Evolutionary conservation across 2,113 vertebrate species (phyloP).

Genomic region (Empidonax traillii): DNA sequence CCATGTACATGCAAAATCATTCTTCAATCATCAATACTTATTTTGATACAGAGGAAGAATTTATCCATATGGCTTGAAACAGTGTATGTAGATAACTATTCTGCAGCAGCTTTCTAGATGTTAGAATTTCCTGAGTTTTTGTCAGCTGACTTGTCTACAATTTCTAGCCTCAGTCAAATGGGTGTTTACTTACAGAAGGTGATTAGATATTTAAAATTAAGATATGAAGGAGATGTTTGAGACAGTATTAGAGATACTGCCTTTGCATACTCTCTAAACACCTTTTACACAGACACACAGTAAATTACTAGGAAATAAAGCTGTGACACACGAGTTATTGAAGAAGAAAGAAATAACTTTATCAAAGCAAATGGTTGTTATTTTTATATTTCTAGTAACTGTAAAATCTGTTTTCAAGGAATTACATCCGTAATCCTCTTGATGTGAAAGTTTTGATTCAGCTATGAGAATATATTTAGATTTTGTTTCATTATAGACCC

Average conservation of each 20-base stretch:
- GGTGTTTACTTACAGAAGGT: background rate
- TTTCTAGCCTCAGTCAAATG: background rate
- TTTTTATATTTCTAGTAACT: background rate
- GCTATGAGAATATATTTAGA: background rate
- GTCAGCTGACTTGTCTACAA: background rate
- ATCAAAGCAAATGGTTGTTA: background rate
- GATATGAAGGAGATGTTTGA: background rate
- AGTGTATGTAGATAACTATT: background rate
- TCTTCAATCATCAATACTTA: background rate
- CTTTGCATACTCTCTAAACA: background rate
- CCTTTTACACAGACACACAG: background rate
- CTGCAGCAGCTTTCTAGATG: background rate
- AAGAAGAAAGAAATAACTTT: background rate
- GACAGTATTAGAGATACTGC: background rate
- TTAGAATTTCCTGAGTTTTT: background rate
- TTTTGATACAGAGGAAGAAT: background rate
- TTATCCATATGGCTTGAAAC: background rate
- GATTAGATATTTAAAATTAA: background rate
- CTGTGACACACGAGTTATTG: background rate
- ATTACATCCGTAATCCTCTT: background rate
- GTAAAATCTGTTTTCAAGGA: background rate
- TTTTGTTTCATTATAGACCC: background rate
- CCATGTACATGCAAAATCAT: background rate
- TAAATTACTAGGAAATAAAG: background rate
- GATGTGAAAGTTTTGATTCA: background rate